phyloP scores from a whole-genome alignment of 2,113 vertebrate genomes.

The Rutilus rutilus region DNA sequence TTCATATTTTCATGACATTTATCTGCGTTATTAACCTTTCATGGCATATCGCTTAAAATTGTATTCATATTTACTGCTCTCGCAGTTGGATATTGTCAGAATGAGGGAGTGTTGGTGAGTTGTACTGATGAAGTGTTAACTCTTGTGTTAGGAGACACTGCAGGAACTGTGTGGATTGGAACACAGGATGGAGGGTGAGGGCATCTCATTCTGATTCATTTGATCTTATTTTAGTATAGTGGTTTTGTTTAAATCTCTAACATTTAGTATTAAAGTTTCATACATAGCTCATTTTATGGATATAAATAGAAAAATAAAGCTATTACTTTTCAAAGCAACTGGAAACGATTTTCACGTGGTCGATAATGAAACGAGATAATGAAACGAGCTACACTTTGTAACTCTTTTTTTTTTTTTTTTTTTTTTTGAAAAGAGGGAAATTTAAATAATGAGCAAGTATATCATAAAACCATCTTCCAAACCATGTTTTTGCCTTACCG shows the following conservation, averaged over 20 bases:
- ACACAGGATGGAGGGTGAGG: constrained; percentile 81
- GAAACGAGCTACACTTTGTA: too few species aligned
- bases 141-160: constrained; percentile 66
- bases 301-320: not conserved
- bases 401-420: too few species aligned
- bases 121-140: not conserved
- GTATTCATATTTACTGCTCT: not conserved
- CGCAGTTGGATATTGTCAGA: not conserved
- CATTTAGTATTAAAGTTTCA: not conserved
- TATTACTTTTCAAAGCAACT: not conserved
- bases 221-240: not conserved
- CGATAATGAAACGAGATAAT: too few species aligned
- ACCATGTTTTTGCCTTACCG: too few species aligned
- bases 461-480: too few species aligned
- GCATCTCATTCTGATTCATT: not conserved
- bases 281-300: not conserved
- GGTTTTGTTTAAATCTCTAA: not conserved
- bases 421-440: too few species aligned
- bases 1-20: not conserved
- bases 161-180: constrained; percentile 80
- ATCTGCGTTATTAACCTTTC: not conserved
- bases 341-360: not conserved
- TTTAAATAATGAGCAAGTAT: too few species aligned
- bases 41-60: not conserved
- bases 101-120: not conserved